Evolutionary conservation across 2,113 vertebrate genomes (phyloP), one percentile per base, ranked within the genome.

Genomic region (Hyperopisus bebe): DNA sequence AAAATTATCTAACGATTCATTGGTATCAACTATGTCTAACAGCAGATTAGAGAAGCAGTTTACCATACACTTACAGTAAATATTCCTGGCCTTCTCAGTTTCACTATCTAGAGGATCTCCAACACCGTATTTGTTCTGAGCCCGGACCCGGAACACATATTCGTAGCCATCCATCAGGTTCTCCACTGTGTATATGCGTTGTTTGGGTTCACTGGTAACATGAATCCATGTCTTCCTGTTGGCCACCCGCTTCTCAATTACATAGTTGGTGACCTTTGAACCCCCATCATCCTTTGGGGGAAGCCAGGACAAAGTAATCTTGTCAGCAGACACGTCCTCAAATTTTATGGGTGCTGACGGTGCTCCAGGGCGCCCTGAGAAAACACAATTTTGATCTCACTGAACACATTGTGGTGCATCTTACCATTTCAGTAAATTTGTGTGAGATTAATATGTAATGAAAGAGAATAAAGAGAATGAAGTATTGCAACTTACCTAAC

Each of bases 321-420:
- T 95, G 91, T 99, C 98, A 3, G 97, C 96, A 90, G 96, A 96
- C 89, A 99, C 93, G 84, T 97, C 97, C 93, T 99, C 98, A 94
- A 99, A 99, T 93, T 99, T 99, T 92, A 99, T 98, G 88, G 98
- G 98, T 95, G 97, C 98, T 47, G 97, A 97, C 82, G 98, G 98
- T 93, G 97, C 96, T 91, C 98, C 98, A 66, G 98, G 98, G 5
- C 96, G 97, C 92, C 98, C 98, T 99, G 93, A 92, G 93, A 91
- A 93, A 86, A 2, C 91, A 62, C 91, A 70, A 44, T 15, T 89
- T 77, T 35, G 31, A 42, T 19, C 53, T 89, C n/a, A 86, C n/a
- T 35, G 84, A 10, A 51, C 84, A 31, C 27, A 15, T 9, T n/a
- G 46, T 7, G 11, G 42, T 85, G n/a, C 83, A 85, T n/a, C 39